Percentiles rank a stretch among this genome's conserved stretches.
Conservation (phyloP, 2,113 vertebrate genomes). For the Oreotrochilus melanogaster region DNA sequence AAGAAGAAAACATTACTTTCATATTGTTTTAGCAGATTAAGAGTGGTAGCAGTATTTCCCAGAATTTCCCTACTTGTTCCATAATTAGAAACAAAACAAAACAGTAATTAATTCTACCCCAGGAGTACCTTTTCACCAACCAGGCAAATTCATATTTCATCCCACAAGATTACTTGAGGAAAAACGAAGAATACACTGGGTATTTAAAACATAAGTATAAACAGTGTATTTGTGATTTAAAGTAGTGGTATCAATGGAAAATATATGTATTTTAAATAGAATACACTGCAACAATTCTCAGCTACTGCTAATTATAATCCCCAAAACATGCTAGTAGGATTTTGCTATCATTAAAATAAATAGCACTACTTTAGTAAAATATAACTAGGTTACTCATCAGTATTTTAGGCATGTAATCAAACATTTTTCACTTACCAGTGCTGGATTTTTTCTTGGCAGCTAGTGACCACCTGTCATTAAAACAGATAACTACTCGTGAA, state of each 20-base stretch:
- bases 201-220: background rate
- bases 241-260: background rate
- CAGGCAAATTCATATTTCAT: background rate
- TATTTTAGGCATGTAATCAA: constrained; percentile 72
- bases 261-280: background rate
- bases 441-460: constrained; percentile 91
- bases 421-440: constrained; percentile 91
- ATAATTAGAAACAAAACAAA: background rate
- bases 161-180: background rate
- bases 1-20: background rate
- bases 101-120: background rate
- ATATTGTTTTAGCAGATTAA: background rate
- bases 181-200: background rate
- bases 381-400: constrained; percentile 47
- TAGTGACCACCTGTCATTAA: constrained; percentile 94
- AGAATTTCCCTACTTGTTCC: background rate
- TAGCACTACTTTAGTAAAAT: constrained; percentile 21
- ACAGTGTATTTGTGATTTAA: constrained; percentile 1
- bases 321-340: constrained; percentile 23
- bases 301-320: background rate
- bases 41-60: background rate
- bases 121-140: background rate
- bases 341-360: constrained; percentile 20
- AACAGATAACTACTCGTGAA: constrained; percentile 85
- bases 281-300: constrained; percentile 2